Base-by-base conservation (phyloP, 2,888 invertebrate genomes). In the Sisyra terminalis region DNA sequence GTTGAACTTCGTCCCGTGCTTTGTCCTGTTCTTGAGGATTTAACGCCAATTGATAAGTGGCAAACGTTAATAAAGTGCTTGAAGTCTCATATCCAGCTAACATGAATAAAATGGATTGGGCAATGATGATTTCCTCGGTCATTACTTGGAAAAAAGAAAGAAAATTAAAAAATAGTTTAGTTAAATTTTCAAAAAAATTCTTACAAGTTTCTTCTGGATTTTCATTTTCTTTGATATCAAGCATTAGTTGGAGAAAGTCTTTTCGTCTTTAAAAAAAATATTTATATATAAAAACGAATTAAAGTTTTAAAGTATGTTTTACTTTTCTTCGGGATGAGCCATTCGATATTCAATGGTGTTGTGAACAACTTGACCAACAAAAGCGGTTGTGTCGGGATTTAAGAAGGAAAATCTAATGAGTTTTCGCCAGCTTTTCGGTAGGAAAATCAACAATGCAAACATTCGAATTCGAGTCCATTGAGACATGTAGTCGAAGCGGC, bases 11-110 rank as follows among this genome's bases (percentile, higher is more conserved):
- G 2, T 53, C 24, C 9, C 65, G 56, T 2, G 67, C 45, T 46
- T 55, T 63, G 1, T 60, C 52, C 45, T 71, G 71, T 2, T 66
- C 46, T 2, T 62, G 55, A 2, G 52, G 56, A 47, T 67, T 53
- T 11, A 46, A 42, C 0, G 72, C 70, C 34, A 76, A 50, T 10
- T 67, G 66, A 50, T 70, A 69, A 8, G 69, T 57, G 1, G 67
- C 67, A 48, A 71, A 72, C 0, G 70, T 67, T 29, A 73, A 51
- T n/a, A 71, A 52, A 0, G 70, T 70, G 41, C 73, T 69, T 0
- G 73, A 71, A 0, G 75, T 75, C 52, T 75, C 75, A 50, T 68
- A 75, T 0, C 74, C 75, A 40, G 71, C 75, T 40, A 71, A 55
- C 2, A 75, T 65, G 55, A 75, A 75, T 2, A 74, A 54, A 29